These are phyloP conservation scores for Bubo scandiacus DNA, from an alignment of 2,113 vertebrate species.

Conservation along the genomic window DNA sequence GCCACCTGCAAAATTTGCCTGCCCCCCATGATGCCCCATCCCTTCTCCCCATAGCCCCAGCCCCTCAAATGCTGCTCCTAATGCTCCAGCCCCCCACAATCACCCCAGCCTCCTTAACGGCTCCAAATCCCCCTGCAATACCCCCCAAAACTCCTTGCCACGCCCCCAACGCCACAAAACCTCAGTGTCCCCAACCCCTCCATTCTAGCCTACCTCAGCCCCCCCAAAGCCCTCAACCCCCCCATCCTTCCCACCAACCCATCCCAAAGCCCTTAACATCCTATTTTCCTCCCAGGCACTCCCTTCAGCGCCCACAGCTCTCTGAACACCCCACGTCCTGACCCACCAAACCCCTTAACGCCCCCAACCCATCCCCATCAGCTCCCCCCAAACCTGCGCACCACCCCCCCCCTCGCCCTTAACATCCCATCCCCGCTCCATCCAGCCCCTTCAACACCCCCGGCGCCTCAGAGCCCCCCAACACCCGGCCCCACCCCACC, in stretches of 20 bases:
- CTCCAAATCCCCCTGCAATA: neutral
- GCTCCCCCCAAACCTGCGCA: neutral
- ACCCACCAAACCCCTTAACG: too few relatives aligned
- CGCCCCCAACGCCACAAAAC: neutral
- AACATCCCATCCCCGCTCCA: too few relatives aligned
- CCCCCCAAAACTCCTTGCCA: fast-evolving
- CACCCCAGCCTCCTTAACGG: neutral
- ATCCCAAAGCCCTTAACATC: neutral
- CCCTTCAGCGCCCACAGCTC: neutral
- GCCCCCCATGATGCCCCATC: fast-evolving
- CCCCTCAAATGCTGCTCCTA: neutral
- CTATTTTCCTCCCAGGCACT: neutral
- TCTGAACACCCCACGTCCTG: neutral
- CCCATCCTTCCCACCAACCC: neutral
- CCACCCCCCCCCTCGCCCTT: neutral
- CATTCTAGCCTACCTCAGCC: neutral
- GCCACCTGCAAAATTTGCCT: neutral
- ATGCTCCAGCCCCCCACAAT: neutral
- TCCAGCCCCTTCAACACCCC: too few relatives aligned
- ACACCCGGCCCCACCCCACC: neutral
- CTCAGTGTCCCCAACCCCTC: fast-evolving
- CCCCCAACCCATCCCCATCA: too few relatives aligned
- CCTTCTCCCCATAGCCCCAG: neutral
- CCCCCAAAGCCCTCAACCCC: neutral
- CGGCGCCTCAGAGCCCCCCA: neutral